Conservation (phyloP, 2,888 invertebrate species). For the Cryptus armator region DNA sequence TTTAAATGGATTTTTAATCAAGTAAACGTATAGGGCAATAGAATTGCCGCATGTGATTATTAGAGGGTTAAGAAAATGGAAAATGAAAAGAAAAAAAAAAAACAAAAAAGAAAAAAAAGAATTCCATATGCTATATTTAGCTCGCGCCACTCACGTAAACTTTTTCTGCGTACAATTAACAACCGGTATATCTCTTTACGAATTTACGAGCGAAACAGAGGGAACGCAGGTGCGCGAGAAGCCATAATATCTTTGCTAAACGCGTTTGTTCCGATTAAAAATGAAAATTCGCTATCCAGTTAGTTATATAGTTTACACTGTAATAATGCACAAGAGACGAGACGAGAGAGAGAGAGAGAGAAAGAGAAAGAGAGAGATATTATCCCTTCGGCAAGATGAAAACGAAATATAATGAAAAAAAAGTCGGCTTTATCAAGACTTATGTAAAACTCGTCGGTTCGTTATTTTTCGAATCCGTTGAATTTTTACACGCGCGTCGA, state of each 20-base stretch:
- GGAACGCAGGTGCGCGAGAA: slow-evolving; percentile 22
- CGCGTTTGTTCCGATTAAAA: slow-evolving; percentile 35
- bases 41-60: slow-evolving; percentile 80
- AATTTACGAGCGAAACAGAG: not conserved
- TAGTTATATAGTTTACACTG: slow-evolving; percentile 37
- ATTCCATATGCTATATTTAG: slow-evolving; percentile 78
- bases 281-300: slow-evolving; percentile 29
- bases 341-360: no score
- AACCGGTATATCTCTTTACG: slow-evolving; percentile 65
- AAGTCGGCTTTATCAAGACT: slow-evolving; percentile 29
- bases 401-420: slow-evolving; percentile 3
- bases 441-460: slow-evolving; percentile 43
- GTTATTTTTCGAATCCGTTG: slow-evolving; percentile 31
- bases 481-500: slow-evolving; percentile 20
- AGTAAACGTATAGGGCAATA: slow-evolving; percentile 74
- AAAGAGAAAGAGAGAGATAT: not conserved
- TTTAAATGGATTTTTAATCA: slow-evolving; percentile 64
- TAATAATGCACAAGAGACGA: slow-evolving; percentile 54
- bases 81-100: not conserved
- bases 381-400: slow-evolving; percentile 32
- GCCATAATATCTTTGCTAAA: slow-evolving; percentile 58
- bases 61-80: slow-evolving; percentile 76
- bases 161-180: slow-evolving; percentile 76
- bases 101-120: slow-evolving; percentile 46
- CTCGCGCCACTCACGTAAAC: slow-evolving; percentile 76